Conservation (phyloP, 2,113 vertebrate species). For the Pteronura brasiliensis region DNA sequence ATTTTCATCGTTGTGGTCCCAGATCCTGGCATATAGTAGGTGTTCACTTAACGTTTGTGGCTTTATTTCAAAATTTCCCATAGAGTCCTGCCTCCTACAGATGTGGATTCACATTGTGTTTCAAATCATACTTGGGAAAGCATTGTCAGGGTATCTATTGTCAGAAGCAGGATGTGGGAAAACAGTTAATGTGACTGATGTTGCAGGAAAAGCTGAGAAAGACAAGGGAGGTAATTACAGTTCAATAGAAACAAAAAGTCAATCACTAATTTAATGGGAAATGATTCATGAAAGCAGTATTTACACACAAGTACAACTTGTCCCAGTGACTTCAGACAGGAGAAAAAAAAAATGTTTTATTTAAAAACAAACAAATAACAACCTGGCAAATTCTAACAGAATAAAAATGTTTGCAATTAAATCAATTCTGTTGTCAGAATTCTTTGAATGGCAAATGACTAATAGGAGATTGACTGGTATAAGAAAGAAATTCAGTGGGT, state of each 20-base stretch:
- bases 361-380: constrained; percentile 39
- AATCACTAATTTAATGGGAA: constrained; percentile 53
- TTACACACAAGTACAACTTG: constrained; percentile 38
- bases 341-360: background rate
- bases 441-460: background rate
- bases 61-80: background rate
- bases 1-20: background rate
- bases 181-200: constrained; percentile 28
- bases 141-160: background rate
- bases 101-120: background rate
- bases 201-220: constrained; percentile 51
- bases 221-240: constrained; percentile 45
- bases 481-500: background rate
- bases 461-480: background rate
- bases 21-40: background rate
- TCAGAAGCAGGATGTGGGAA: constrained; percentile 49
- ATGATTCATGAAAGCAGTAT: constrained; percentile 52
- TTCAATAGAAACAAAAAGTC: constrained; percentile 41
- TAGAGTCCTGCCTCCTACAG: background rate
- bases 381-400: background rate
- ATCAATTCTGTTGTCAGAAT: background rate
- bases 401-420: background rate
- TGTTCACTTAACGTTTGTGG: background rate
- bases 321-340: constrained; percentile 30
- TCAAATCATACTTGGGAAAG: constrained; percentile 11